Evolutionary conservation across 2,888 invertebrate genomes (phyloP).

Genomic region (Ypsolopha scabrella): DNA sequence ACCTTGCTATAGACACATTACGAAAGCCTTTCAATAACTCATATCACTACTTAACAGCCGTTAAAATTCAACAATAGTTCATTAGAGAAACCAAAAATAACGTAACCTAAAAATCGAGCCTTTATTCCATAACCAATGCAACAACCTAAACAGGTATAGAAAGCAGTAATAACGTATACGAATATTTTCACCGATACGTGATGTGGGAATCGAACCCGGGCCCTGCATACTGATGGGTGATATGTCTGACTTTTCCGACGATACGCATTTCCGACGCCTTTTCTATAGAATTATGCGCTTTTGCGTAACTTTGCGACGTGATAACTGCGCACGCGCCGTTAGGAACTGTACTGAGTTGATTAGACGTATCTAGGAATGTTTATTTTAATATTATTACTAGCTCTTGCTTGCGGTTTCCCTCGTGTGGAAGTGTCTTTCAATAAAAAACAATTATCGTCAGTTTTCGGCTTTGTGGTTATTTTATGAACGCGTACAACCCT

Average conservation of each 20-base stretch:
- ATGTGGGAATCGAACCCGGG: constrained; percentile 37
- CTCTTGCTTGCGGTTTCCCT: neutral
- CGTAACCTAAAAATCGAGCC: constrained; percentile 19
- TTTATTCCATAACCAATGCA: constrained; percentile 28
- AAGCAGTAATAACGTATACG: constrained; percentile 48
- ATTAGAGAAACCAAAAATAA: neutral
- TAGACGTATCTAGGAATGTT: neutral
- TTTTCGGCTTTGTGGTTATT: too few species aligned
- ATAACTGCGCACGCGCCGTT: constrained; percentile 5
- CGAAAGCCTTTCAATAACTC: too few species aligned
- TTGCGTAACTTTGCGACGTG: constrained; percentile 3
- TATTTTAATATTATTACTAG: too few species aligned
- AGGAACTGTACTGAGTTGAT: constrained; percentile 2
- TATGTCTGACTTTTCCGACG: constrained; percentile 29
- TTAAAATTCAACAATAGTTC: neutral
- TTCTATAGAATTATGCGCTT: constrained; percentile 21
- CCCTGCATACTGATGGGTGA: constrained; percentile 46
- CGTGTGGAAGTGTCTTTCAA: too few species aligned
- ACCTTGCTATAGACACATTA: too few species aligned
- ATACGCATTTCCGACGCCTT: constrained; percentile 19
- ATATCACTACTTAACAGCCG: neutral
- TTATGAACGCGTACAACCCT: too few species aligned
- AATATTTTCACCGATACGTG: constrained; percentile 53
- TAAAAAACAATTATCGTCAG: too few species aligned
- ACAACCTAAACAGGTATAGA: constrained; percentile 46